phyloP scores from a whole-genome alignment of 2,797 vertebrate species.

The Cetoscarus ocellatus region DNA sequence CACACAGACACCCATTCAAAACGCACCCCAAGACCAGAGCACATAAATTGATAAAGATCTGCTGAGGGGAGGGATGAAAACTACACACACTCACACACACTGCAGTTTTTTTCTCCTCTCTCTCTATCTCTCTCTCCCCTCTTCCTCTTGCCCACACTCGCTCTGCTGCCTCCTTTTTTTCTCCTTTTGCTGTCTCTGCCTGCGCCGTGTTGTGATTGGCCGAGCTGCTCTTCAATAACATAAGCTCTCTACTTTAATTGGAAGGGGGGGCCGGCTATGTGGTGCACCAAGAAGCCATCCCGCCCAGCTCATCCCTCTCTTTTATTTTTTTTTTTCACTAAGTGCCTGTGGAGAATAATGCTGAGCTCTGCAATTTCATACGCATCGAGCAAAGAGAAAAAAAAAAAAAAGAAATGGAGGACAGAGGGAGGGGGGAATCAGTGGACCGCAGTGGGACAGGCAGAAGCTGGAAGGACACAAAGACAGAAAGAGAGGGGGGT shows the following conservation, averaged over 20 bases:
- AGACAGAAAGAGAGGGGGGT: conserved; percentile 5
- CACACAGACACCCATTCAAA: conserved; percentile 64
- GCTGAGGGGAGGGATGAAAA: conserved; percentile 77
- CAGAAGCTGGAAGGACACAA: conserved; percentile 52
- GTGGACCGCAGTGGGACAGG: conserved; percentile 68
- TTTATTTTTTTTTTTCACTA: conserved; percentile 37
- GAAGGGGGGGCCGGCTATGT: conserved; percentile 77
- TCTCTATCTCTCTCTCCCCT: conserved; percentile 54
- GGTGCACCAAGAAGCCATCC: conserved; percentile 74
- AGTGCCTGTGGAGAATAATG: conserved; percentile 78
- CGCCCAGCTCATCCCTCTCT: conserved; percentile 62
- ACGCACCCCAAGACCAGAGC: conserved; percentile 66
- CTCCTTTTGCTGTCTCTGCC: conserved; percentile 70
- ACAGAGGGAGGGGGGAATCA: conserved; percentile 33
- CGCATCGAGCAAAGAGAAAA: conserved; percentile 48
- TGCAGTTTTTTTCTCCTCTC: conserved; percentile 76
- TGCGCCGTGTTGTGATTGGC: conserved; percentile 82
- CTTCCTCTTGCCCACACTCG: conserved; percentile 77
- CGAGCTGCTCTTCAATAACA: conserved; percentile 82
- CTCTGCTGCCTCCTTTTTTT: conserved; percentile 66
- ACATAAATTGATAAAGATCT: conserved; percentile 80
- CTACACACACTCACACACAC: conserved; percentile 79
- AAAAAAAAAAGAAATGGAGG: conserved; percentile 57
- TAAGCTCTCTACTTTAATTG: conserved; percentile 86
- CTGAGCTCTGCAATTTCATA: conserved; percentile 84